phyloP scores from a whole-genome alignment of 2,888 invertebrate genomes.

The Furcula furcula region DNA sequence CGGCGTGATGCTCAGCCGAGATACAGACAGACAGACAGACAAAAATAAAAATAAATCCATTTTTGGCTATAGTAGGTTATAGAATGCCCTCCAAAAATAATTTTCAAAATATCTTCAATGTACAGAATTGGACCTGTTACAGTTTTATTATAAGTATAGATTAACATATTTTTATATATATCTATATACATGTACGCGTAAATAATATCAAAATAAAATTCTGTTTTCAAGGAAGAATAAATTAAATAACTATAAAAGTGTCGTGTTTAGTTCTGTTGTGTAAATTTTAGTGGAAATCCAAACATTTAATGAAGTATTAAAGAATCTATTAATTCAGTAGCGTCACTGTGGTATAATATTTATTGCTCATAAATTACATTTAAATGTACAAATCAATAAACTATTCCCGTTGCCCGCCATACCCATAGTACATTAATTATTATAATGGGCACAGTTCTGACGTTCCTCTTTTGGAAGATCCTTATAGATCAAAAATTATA shows the following conservation, averaged over 20 bases:
- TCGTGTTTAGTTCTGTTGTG: constrained; percentile 5
- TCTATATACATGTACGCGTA: too few species aligned
- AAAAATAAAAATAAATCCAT: too few species aligned
- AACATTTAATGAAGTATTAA: constrained; percentile 13
- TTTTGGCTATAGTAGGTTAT: too few species aligned
- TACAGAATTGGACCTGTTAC: too few species aligned
- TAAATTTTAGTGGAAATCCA: constrained; percentile 6
- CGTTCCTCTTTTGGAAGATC: constrained; percentile 47
- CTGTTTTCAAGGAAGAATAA: background rate
- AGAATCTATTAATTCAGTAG: constrained; percentile 10
- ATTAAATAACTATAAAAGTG: constrained; percentile 1
- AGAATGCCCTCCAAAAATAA: too few species aligned
- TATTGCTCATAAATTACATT: constrained; percentile 22
- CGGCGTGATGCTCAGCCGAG: too few species aligned
- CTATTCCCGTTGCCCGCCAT: constrained; percentile 17
- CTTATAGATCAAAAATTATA: too few species aligned
- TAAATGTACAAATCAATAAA: constrained; percentile 28
- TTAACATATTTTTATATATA: too few species aligned
- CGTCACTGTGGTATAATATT: constrained; percentile 8
- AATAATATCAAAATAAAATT: too few species aligned
- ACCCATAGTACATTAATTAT: constrained; percentile 25
- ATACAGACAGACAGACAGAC: too few species aligned
- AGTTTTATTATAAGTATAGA: too few species aligned
- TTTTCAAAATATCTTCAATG: too few species aligned
- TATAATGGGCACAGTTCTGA: constrained; percentile 32